Evolutionary conservation across 2,797 vertebrate species (phyloP), one percentile per base, ranked within the genome.

Genomic region (Pseudomugil tenellus): DNA sequence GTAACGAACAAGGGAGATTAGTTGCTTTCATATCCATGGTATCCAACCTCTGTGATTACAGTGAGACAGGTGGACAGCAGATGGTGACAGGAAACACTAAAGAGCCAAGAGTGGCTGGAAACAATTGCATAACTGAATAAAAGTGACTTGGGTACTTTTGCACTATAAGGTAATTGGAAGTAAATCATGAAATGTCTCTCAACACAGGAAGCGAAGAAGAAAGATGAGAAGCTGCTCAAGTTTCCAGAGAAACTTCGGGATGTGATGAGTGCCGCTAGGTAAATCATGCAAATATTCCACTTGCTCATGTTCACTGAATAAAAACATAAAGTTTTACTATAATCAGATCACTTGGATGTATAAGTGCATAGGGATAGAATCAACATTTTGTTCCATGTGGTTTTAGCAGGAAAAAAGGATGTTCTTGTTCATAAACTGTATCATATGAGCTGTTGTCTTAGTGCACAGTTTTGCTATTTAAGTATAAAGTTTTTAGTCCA

Each of bases 151-250:
- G 11, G 26, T 19, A 16, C 41, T 57, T 65, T 17, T 32, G 23
- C 51, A 65, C 51, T 21, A 34, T 31, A 51, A 4, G 35, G 46
- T 10, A 39, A 49, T 51, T 59, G 14, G 11, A 63, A 72, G 5
- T 58, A 39, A 57, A 64, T 21, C 55, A 0, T 67, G 0, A 25
- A 2, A 55, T 41, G 10, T 72, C 19, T 76, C 19, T 61, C 8
- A 31, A 17, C 48, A 12, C 91, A 99, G 98, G 97, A 99, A 93
- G 97, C 97, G 31, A 95, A 98, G 84, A 99, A 98, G 93, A 99
- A 98, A 86, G 97, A 99, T 41, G 92, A 94, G 77, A 79, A 86
- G 75, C 95, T 99, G 77, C 92, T 99, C 25, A 95, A 91, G 81
- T 98, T 99, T 73, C 95, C 97, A 62, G 97, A 98, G 89, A 97